Evolutionary conservation across 2,888 invertebrate genomes (phyloP).

Genomic region (Macrosiphum euphorbiae): DNA sequence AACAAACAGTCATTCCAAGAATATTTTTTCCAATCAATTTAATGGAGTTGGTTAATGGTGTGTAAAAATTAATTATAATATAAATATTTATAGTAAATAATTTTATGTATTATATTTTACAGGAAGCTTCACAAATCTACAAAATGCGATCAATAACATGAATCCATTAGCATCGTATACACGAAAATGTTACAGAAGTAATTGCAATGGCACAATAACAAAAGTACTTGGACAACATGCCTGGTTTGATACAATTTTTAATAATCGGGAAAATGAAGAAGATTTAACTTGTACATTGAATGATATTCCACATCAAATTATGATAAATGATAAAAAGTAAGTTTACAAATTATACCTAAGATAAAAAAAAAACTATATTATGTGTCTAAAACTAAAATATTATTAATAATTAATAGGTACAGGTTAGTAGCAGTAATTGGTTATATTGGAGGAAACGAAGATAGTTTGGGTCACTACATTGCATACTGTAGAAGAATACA

Average conservation of each 20-base stretch:
- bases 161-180: background rate
- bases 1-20: background rate
- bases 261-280: background rate
- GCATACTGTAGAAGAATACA: background rate
- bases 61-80: background rate
- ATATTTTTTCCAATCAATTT: constrained; percentile 9
- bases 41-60: background rate
- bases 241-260: background rate
- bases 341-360: background rate
- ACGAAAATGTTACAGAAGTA: background rate
- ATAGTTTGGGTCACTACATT: constrained; percentile 9
- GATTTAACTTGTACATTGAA: background rate
- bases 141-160: background rate
- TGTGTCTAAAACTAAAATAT: background rate
- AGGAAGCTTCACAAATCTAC: background rate
- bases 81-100: background rate
- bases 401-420: constrained; percentile 18
- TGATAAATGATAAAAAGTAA: background rate
- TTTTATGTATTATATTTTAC: background rate
- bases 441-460: background rate
- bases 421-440: background rate
- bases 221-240: background rate
- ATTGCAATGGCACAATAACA: background rate
- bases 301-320: background rate
- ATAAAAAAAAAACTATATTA: background rate